A percentile compares a stretch with the other conserved stretches of the same genome.
Evolutionary conservation across 2,797 vertebrate species (phyloP).

Genomic region (Nyctalus aviator): DNA sequence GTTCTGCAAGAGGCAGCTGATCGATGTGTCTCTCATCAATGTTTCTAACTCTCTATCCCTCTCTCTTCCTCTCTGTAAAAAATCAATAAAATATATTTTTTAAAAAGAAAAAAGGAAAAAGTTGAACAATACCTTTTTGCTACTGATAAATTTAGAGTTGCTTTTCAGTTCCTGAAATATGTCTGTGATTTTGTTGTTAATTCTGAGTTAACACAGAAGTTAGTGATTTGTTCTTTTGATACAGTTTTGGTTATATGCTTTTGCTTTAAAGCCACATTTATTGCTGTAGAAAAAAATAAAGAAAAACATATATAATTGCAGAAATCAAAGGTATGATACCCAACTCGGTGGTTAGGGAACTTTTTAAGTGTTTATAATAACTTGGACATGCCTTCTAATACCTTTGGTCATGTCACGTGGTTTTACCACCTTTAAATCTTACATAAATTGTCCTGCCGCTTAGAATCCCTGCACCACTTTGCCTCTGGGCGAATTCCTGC

Average conservation of each 20-base stretch:
- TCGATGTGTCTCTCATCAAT: too few species aligned
- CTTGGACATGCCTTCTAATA: not conserved
- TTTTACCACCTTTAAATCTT: not conserved
- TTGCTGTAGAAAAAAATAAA: not conserved
- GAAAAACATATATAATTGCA: not conserved
- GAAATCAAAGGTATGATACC: not conserved
- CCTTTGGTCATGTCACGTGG: not conserved
- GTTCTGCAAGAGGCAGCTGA: too few species aligned
- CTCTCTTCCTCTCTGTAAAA: too few species aligned
- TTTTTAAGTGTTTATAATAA: not conserved
- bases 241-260: not conserved
- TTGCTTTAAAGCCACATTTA: constrained; percentile 23
- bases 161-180: not conserved
- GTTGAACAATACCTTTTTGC: not conserved
- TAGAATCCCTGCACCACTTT: not conserved
- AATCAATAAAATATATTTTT: too few species aligned
- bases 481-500: not conserved
- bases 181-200: not conserved
- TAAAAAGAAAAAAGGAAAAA: constrained; percentile 27
- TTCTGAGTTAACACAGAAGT: not conserved
- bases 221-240: not conserved
- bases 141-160: not conserved
- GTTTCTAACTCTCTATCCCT: too few species aligned
- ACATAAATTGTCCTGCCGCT: not conserved
- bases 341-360: not conserved